Base-by-base conservation (phyloP, 2,797 vertebrate species). In the Emys orbicularis region DNA sequence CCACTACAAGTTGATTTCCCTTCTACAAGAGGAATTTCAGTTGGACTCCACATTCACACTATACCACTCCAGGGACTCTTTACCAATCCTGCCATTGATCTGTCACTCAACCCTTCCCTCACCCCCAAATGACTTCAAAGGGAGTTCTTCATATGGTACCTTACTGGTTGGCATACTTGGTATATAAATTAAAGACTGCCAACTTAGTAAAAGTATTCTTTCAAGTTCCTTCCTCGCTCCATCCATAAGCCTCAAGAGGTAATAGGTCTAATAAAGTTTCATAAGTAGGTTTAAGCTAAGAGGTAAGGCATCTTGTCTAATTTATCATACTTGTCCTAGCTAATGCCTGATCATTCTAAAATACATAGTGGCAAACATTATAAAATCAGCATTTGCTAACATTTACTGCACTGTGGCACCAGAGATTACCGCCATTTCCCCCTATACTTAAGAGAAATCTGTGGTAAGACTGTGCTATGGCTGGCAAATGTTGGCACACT, bases 1-100 rank as follows among this genome's bases (percentile, higher is more conserved):
- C 79, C 92, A 84, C 89, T 95, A 95, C 83, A 96, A 96, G 95
- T 52, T 88, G 88, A 96, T 97, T 96, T 96, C 19, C 92, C 59
- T 86, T 61, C 72, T 92, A 85, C 7, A 94, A 41, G 83, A 86
- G 49, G n/a, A 79, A 86, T 89, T 86, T 93, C 84, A 86, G 72
- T 53, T 86, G 87, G 83, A 93, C 85, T 89, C 85, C 87, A 89
- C 83, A 93, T 79, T 86, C 50, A 72, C 76, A 81, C 34, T 82
- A 57, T 52, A 86, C 57, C 84, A 77, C 59, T 85, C 54, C 27
- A 59, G 65, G n/a, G 47, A 81, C 23, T 74, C 82, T 92, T 92
- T 94, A 92, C 74, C 65, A 82, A 94, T 97, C 61, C 74, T 82
- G 81, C 41, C 65, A 96, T 83, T 92, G 88, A 96, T 97, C 65